Percentiles rank a stretch among this genome's conserved stretches.
These are phyloP conservation scores for Yponomeuta plumbellus DNA, from an alignment of 2,888 invertebrate genomes.

Conservation along the genomic window DNA sequence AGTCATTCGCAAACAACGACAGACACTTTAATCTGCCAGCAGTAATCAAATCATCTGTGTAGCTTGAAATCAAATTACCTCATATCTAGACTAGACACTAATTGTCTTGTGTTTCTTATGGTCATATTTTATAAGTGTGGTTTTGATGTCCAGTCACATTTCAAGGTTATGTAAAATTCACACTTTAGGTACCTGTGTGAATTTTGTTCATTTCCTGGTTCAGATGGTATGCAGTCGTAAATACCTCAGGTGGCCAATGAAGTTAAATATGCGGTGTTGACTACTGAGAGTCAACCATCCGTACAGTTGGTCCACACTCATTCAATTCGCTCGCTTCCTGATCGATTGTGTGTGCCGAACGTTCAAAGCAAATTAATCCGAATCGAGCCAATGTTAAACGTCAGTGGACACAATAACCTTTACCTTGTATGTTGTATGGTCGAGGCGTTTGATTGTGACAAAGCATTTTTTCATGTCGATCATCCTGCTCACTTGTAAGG, in stretches of 20 bases:
- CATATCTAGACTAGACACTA: too few relatives aligned
- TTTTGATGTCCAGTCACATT: too few relatives aligned
- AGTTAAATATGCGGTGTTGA: neutral
- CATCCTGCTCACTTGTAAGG: neutral
- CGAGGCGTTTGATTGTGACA: conserved; percentile 35
- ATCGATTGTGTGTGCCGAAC: conserved; percentile 4
- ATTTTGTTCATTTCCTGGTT: neutral
- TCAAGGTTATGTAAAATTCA: too few relatives aligned
- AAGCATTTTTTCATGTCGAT: neutral
- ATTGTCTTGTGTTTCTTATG: too few relatives aligned
- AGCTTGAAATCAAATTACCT: too few relatives aligned
- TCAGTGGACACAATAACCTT: conserved; percentile 59
- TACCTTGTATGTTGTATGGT: conserved; percentile 53
- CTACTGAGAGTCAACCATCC: neutral
- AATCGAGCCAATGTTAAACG: conserved; percentile 1
- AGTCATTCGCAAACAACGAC: too few relatives aligned
- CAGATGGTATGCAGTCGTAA: neutral
- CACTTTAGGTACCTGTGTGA: neutral
- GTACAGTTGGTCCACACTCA: conserved; percentile 10
- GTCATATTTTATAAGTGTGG: too few relatives aligned
- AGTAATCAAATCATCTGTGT: too few relatives aligned
- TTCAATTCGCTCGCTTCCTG: conserved; percentile 15
- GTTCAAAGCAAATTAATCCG: conserved; percentile 9
- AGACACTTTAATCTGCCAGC: too few relatives aligned
- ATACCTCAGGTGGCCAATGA: neutral